phyloP scores from a whole-genome alignment of 2,888 invertebrate genomes.

The Dynastes maya region DNA sequence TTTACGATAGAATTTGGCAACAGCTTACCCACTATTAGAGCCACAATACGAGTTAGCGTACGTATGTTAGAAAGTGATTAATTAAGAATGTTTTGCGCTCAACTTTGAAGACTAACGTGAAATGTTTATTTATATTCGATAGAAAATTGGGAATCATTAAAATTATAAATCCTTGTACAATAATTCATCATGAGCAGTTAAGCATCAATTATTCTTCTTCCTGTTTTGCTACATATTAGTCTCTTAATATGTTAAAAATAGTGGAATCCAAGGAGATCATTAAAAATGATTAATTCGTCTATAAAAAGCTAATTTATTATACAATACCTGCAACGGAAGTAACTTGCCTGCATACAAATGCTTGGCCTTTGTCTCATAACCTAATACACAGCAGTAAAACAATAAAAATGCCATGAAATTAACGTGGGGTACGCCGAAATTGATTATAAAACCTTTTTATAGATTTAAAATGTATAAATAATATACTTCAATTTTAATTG shows the following conservation, averaged over 20 bases:
- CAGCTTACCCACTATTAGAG: not conserved
- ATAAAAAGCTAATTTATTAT: conserved; percentile 16
- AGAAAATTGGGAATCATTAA: too few species aligned
- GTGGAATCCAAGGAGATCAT: conserved; percentile 20
- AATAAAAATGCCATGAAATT: not conserved
- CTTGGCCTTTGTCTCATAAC: conserved; percentile 11
- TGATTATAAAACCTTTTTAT: too few species aligned
- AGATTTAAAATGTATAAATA: too few species aligned
- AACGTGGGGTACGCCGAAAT: too few species aligned
- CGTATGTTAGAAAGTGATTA: not conserved
- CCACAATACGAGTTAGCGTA: not conserved
- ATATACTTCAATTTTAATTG: too few species aligned
- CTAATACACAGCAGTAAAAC: not conserved
- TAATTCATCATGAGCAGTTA: not conserved
- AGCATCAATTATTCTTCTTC: conserved; percentile 9
- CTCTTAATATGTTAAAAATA: conserved; percentile 8
- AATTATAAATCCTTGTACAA: not conserved
- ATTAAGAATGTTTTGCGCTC: not conserved
- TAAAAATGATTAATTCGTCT: conserved; percentile 15
- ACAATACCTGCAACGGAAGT: conserved; percentile 18
- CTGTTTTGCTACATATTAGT: not conserved
- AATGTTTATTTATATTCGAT: too few species aligned
- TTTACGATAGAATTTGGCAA: conserved; percentile 15
- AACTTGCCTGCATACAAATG: conserved; percentile 15
- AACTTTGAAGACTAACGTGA: not conserved